Evolutionary conservation across 2,888 invertebrate species (phyloP).

Genomic region (Drosophila merina): DNA sequence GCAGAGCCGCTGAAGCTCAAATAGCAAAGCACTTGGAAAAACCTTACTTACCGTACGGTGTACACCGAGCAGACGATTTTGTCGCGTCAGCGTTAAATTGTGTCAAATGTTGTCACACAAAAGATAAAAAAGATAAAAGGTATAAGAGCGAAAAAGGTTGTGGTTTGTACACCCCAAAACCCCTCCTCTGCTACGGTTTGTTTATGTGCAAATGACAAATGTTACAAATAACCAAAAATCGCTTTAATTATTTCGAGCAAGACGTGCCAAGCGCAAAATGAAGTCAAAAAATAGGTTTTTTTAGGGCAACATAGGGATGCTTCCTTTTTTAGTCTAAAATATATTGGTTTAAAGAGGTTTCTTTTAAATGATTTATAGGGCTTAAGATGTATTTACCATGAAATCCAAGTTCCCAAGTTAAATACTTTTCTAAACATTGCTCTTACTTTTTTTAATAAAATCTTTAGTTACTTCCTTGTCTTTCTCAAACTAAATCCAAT

Average conservation of each 20-base stretch:
- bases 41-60: slow-evolving; percentile 10
- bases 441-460: background rate
- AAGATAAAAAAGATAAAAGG: background rate
- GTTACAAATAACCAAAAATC: slow-evolving; percentile 66
- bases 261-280: slow-evolving; percentile 36
- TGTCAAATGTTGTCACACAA: slow-evolving; percentile 69
- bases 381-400: no score
- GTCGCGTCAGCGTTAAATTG: slow-evolving; percentile 67
- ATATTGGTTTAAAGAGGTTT: background rate
- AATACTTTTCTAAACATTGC: background rate
- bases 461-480: background rate
- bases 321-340: background rate
- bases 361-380: background rate
- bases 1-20: slow-evolving; percentile 42
- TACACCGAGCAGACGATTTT: slow-evolving; percentile 37
- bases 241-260: slow-evolving; percentile 63
- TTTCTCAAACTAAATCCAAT: background rate
- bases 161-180: background rate
- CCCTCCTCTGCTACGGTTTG: slow-evolving; percentile 2
- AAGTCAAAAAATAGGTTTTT: background rate
- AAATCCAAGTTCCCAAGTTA: no score
- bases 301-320: background rate
- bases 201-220: slow-evolving; percentile 47
- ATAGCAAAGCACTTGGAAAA: slow-evolving; percentile 41
- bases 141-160: slow-evolving; percentile 10